Base-by-base conservation (phyloP, 2,888 invertebrate genomes). In the Drosophila borealis region DNA sequence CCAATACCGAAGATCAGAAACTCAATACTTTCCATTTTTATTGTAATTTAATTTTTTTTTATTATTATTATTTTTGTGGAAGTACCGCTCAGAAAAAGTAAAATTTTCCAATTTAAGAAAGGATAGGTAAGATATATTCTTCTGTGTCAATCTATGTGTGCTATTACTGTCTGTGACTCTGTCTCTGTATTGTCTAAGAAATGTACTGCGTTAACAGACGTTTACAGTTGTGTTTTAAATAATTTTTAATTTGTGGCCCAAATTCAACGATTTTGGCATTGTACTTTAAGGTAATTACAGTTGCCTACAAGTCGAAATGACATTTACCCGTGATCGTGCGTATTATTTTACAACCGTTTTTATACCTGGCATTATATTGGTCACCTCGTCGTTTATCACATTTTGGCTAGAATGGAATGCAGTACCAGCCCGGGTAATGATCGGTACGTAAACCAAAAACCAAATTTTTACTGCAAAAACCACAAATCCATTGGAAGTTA, bases 401-500 rank as follows among this genome's bases (percentile, higher is more conserved):
- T 98, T 98, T 94, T 98, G 98, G 98, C 95, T 98, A 93, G 98
- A 98, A 94, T 98, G 98, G 97, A 98, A 98, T 94, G 98, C 98
- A 89, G 98, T 98, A 92, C 98, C 98, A 92, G 98, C 98, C 92
- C 95, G 98, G 93, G 98, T 98, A 92, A 98, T 98, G 97, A 97
- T 98, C 94, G 97, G 97, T 97, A 94, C 94, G 95, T 94, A 90
- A 86, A 81, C 80, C 45, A 63, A 63, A 70, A 73, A 54, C 48
- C 33, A 75, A 66, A 45, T 45, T 34, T 42, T 44, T 13, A 55
- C 21, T 36, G 21, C 13, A 25, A 45, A 36, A 13, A 36, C 25
- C 25, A 25, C 21, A 21, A 44, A 13, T 8, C 10, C n/a, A 36
- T 33, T 54, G 5, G 33, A 33, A 42, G n/a, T 4, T 19, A 11